phyloP scores from a whole-genome alignment of 2,113 vertebrate species.

The Dasyurus viverrinus region DNA sequence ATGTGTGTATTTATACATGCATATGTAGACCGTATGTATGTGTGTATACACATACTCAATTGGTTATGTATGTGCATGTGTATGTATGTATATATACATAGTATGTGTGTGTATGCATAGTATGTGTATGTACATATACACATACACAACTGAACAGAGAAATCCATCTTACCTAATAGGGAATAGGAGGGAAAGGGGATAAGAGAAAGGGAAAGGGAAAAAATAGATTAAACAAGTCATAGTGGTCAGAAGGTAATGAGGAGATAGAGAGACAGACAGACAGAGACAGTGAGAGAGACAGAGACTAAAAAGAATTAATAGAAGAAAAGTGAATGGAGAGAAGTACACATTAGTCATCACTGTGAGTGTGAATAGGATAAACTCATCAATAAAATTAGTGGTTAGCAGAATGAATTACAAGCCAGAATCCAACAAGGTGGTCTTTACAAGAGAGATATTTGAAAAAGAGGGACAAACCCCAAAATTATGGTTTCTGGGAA shows the following conservation, averaged over 20 bases:
- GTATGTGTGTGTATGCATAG: no score
- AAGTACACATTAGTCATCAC: background rate
- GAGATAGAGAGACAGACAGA: no score
- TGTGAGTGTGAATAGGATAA: background rate
- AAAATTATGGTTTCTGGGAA: background rate
- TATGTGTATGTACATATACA: background rate
- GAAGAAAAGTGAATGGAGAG: background rate
- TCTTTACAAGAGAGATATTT: background rate
- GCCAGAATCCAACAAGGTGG: background rate
- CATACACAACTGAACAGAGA: background rate
- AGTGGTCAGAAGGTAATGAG: no score
- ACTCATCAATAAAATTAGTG: background rate
- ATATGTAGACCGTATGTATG: no score
- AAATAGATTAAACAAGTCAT: no score
- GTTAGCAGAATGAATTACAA: background rate
- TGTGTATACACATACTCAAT: no score
- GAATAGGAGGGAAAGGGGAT: background rate
- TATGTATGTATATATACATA: no score
- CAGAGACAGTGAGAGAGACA: no score
- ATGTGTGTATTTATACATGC: no score
- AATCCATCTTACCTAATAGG: background rate
- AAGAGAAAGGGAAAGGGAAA: background rate
- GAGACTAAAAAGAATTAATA: background rate
- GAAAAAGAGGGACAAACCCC: background rate
- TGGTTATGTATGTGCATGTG: no score